These are phyloP conservation scores for Panurus biarmicus DNA, from an alignment of 2,113 vertebrate species.

Conservation along the genomic window DNA sequence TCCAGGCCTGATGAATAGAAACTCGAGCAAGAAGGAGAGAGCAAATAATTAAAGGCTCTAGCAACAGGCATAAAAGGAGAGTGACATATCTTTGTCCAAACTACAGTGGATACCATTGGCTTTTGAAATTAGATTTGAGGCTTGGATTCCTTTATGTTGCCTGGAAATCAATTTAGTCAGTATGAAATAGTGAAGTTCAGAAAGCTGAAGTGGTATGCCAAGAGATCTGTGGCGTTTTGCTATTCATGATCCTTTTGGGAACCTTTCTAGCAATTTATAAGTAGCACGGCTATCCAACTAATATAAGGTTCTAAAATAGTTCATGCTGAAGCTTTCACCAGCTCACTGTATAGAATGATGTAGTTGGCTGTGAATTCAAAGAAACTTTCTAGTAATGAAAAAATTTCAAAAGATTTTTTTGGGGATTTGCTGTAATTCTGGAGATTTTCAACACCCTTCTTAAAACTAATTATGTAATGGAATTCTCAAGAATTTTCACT, in stretches of 20 bases:
- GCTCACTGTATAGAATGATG: background rate
- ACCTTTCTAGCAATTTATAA: conserved; percentile 53
- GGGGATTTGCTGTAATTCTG: conserved; percentile 20
- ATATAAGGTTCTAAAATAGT: conserved; percentile 14
- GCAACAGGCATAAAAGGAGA: background rate
- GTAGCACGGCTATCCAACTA: background rate
- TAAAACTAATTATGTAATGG: background rate
- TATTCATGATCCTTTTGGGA: conserved; percentile 49
- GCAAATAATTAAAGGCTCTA: conserved; percentile 44
- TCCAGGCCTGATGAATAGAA: background rate
- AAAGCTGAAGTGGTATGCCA: conserved; percentile 5
- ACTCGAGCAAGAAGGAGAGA: background rate
- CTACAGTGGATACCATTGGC: background rate
- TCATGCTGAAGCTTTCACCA: conserved; percentile 10
- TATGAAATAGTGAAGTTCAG: background rate
- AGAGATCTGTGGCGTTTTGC: conserved; percentile 27
- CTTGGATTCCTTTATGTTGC: background rate
- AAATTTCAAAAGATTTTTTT: background rate
- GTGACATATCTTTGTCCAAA: background rate
- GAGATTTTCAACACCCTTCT: conserved; percentile 24
- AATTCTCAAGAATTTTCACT: background rate
- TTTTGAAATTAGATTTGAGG: conserved; percentile 35
- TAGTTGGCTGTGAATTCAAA: background rate
- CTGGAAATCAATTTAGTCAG: conserved; percentile 27
- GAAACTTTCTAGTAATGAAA: background rate